Evolutionary conservation across 2,888 invertebrate genomes (phyloP).

Genomic region (Melanotus villosus): DNA sequence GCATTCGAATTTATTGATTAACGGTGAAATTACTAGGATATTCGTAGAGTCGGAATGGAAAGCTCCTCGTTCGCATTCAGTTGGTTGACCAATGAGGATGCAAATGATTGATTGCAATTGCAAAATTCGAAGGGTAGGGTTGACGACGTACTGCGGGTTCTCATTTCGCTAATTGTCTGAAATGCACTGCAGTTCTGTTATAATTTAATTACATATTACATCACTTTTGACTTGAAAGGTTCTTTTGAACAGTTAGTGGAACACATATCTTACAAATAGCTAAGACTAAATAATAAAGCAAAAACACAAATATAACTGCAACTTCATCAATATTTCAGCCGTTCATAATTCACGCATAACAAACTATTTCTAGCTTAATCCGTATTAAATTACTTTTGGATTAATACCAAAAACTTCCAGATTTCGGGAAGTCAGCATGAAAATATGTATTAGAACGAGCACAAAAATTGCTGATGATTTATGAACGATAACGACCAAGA

Average conservation of each 20-base stretch:
- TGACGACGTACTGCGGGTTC: constrained; percentile 4
- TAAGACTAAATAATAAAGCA: too few relatives aligned
- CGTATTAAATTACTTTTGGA: neutral
- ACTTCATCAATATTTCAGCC: too few relatives aligned
- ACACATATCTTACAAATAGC: too few relatives aligned
- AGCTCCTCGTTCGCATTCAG: constrained; percentile 14
- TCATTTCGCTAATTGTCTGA: constrained; percentile 28
- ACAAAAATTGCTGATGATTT: constrained; percentile 30
- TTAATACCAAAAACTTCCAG: neutral
- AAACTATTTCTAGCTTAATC: too few relatives aligned
- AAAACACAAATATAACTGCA: too few relatives aligned
- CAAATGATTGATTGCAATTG: constrained; percentile 29
- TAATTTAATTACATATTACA: constrained; percentile 11
- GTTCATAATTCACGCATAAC: too few relatives aligned
- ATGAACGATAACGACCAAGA: constrained; percentile 37
- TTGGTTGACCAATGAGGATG: constrained; percentile 27
- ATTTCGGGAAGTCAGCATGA: constrained; percentile 15
- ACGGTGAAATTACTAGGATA: constrained; percentile 3
- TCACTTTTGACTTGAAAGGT: too few relatives aligned
- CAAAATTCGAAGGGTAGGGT: neutral
- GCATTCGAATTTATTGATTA: constrained; percentile 16
- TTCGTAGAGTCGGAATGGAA: constrained; percentile 4
- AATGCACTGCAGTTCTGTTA: neutral
- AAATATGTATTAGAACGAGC: neutral
- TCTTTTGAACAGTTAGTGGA: too few relatives aligned